Base-by-base conservation (phyloP, 2,113 vertebrate genomes). In the Meles meles region DNA sequence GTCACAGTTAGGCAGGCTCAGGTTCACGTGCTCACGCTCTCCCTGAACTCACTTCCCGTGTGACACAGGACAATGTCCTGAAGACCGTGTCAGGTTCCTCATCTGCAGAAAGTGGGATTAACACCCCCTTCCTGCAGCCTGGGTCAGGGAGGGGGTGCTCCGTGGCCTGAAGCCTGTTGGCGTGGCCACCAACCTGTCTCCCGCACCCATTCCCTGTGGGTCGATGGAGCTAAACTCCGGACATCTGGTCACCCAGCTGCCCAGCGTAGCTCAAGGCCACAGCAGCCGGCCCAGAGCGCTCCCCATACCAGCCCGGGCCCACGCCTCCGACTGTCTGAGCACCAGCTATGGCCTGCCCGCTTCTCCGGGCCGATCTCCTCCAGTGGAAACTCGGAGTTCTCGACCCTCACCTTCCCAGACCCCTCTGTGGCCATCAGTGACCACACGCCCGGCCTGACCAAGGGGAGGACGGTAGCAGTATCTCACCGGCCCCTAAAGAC, bases 91-190 rank as follows among this genome's bases (percentile, higher is more conserved):
- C 67, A 7, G 67, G 18, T 47, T 31, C 25, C 21, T 27, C 39
- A 11, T 44, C 67, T 18, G 15, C 18, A 8, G 23, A 76, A n/a
- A 65, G 55, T 12, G 34, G 67, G 20, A 1, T 88, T 88, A 11
- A 6, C 12, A 29, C n/a, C 42, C 2, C 6, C 7, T 14, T 13
- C 67, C 49, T 15, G 0, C 1, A 9, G 57, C 11, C 4, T 2
- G 25, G 47, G 23, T 11, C 0, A 15, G 20, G 63, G 15, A 27
- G 2, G 18, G 77, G 84, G 5, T 0, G 27, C 3, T 0, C 12
- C 2, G 37, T 27, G 44, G 29, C 44, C 37, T 1, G 17, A 31
- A 55, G 42, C 5, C 29, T 9, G 29, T 74, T 76, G n/a, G 67
- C 17, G 11, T 42, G 63, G 52, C 37, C 6, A 6, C 17, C 2